phyloP scores from a whole-genome alignment of 2,113 vertebrate genomes.

The Antennarius striatus region DNA sequence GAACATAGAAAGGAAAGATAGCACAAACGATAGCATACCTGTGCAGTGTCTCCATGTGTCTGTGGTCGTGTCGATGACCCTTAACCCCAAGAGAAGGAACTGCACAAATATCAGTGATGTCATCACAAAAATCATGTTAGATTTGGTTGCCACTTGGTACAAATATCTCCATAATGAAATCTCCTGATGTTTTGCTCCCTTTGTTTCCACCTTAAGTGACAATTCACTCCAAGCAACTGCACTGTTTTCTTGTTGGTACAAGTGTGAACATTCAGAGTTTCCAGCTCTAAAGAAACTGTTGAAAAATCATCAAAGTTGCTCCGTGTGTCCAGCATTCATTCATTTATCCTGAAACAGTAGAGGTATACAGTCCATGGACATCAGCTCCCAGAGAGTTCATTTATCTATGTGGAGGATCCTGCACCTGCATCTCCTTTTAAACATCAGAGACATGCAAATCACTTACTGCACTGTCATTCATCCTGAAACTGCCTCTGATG shows the following conservation, averaged over 20 bases:
- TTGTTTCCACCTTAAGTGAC: constrained; percentile 20
- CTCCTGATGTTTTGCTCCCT: constrained; percentile 2
- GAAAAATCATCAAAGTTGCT: not conserved
- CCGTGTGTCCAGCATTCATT: constrained; percentile 7
- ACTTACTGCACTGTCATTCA: constrained; percentile 58
- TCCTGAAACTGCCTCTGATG: constrained; percentile 56
- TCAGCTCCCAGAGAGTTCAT: constrained; percentile 44
- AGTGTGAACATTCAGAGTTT: constrained; percentile 21
- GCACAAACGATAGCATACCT: constrained; percentile 49
- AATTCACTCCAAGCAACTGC: constrained; percentile 1
- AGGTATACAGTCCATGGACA: constrained; percentile 15
- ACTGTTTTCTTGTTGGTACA: constrained; percentile 14
- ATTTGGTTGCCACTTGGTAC: constrained; percentile 40
- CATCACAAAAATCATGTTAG: constrained; percentile 51
- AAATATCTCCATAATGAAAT: constrained; percentile 52
- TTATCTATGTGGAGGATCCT: constrained; percentile 60
- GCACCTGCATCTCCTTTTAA: constrained; percentile 72
- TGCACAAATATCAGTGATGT: constrained; percentile 49
- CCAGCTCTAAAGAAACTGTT: constrained; percentile 8
- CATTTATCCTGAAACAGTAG: constrained; percentile 6
- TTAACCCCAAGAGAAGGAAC: constrained; percentile 61
- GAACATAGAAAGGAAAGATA: not conserved
- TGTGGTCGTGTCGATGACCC: constrained; percentile 36
- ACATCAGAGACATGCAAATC: constrained; percentile 71
- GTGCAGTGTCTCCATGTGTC: constrained; percentile 63